Base-by-base conservation (phyloP, 2,888 invertebrate species). In the Rugalucina vietnamica region DNA sequence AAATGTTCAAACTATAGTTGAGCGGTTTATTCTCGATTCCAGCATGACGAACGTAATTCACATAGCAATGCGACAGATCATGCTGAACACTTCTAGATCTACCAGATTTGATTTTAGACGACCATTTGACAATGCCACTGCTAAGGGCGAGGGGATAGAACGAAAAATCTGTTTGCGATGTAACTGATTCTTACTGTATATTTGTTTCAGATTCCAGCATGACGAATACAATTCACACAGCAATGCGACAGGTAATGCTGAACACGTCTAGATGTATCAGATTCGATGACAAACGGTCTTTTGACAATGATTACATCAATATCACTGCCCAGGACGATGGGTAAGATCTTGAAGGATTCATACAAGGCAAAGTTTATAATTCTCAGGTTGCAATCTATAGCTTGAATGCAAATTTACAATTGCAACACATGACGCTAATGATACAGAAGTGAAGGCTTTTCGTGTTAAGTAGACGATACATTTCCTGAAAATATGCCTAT, bases 31-130 rank as follows among this genome's bases (percentile, higher is more conserved):
- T 65, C 5, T 36, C 57, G 76, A 60, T 34, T 18, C 29, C 5
- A n/a, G 21, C 39, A 29, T 27, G 37, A 72, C 27, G 18, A 21
- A n/a, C 1, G 39, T 27, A 2, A 36, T 77, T 0, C 24, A 1
- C 24, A 70, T 10, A 27, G 82, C 79, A n/a, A 82, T 82, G 82
- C 8, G 54, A 5, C 37, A 36, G 3, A 82, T 82, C 21, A 32
- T 65, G 1, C 5, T 10, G 14, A 75, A 34, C 10, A 82, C 82
- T 5, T 70, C n/a, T 8, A n/a, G 29, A 14, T 82, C 79, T 71
- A 57, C 79, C 8, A 32, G 57, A 10, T 82, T 82, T 70, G 39
- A 43, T 32, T 14, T 57, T 1, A 72, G 43, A 39, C 60, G 32
- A 21, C n/a, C 50, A n/a, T 65, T 21, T 5, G 54, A 65, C 29